Percentiles rank a stretch among this genome's conserved stretches.
Conservation (phyloP, 2,113 vertebrate species). For the Oxyruncus cristatus region DNA sequence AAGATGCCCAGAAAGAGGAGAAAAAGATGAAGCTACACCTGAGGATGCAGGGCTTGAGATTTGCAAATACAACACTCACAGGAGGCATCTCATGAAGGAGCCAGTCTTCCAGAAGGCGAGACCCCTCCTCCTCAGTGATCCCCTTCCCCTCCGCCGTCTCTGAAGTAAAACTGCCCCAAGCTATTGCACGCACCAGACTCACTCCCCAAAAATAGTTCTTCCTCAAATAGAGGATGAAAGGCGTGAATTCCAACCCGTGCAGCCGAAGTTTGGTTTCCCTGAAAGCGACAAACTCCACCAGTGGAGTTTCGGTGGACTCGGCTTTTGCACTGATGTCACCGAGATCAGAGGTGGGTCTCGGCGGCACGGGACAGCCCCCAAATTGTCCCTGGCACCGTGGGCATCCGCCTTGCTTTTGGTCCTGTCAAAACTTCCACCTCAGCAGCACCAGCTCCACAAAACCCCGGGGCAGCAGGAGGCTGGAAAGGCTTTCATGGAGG, state of each 20-base stretch:
- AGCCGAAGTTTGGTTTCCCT: neutral
- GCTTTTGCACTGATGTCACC: neutral
- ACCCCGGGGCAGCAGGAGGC: neutral
- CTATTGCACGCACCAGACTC: neutral
- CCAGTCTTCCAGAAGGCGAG: neutral
- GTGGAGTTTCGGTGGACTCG: neutral
- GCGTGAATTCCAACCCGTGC: neutral
- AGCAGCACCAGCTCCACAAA: neutral
- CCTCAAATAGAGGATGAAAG: neutral
- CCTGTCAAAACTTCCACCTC: neutral
- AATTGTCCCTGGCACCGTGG: neutral
- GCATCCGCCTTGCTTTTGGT: neutral
- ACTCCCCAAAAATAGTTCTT: accelerated
- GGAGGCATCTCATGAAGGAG: neutral
- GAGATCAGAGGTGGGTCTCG: neutral
- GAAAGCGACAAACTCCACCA: neutral
- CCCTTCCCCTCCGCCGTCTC: neutral
- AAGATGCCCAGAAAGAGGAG: neutral
- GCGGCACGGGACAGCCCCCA: neutral
- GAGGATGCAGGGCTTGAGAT: neutral
- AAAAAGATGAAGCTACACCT: neutral
- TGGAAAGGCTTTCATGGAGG: conserved; percentile 1
- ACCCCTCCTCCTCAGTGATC: neutral
- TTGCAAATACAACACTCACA: accelerated
- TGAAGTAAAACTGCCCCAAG: neutral